Evolutionary conservation across 2,113 vertebrate genomes (phyloP).

Genomic region (Podocnemis expansa): DNA sequence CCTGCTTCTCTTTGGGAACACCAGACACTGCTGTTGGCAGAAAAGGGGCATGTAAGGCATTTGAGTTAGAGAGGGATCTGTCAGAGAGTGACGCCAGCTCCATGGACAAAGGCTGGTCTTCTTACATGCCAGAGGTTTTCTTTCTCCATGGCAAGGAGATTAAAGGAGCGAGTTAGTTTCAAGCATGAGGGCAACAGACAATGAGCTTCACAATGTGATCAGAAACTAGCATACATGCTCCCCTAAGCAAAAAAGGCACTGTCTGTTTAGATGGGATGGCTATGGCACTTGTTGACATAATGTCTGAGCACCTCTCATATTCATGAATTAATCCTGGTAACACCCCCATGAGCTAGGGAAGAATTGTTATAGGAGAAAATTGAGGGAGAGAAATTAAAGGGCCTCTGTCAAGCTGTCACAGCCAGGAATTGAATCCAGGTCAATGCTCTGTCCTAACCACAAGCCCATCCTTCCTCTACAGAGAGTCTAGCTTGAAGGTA

Average conservation of each 20-base stretch:
- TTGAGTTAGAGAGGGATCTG: not conserved
- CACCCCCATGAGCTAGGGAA: accelerated
- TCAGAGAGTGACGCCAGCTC: not conserved
- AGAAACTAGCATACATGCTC: not conserved
- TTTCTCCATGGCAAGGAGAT: not conserved
- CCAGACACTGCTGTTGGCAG: not conserved
- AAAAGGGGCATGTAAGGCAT: not conserved
- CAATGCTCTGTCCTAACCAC: accelerated
- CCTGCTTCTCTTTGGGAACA: not conserved
- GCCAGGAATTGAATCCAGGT: not conserved
- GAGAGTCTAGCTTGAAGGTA: not conserved
- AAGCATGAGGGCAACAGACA: not conserved
- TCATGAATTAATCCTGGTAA: not conserved
- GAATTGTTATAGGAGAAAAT: not conserved
- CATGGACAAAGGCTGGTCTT: not conserved
- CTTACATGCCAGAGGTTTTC: not conserved
- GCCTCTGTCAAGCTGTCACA: not conserved
- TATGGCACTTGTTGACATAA: not conserved
- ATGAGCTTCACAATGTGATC: not conserved
- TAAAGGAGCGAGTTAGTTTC: not conserved
- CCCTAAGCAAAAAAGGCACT: not conserved
- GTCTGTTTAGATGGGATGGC: not conserved
- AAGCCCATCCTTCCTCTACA: not conserved
- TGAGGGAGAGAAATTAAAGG: not conserved
- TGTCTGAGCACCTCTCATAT: not conserved